A percentile compares a stretch with the other conserved stretches of the same genome.
Evolutionary conservation across 1,140 invertebrate genomes (phyloP).

Genomic region (Pteromalus puparum): DNA sequence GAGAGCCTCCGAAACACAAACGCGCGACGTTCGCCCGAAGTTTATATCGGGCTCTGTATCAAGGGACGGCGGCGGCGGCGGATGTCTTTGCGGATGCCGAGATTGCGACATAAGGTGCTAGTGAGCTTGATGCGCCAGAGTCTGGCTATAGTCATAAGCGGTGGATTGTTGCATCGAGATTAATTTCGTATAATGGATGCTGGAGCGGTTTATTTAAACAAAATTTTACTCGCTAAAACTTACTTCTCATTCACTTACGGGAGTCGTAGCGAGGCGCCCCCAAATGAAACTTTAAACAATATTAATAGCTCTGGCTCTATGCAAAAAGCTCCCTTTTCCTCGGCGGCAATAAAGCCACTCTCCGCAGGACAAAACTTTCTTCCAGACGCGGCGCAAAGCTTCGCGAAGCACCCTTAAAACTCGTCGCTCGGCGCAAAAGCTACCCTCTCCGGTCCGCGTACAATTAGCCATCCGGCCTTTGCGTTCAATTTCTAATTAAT

Average conservation of each 20-base stretch:
- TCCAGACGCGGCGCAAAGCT: not conserved
- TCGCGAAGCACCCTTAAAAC: not conserved
- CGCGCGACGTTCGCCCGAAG: not conserved
- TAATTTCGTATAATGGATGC: too few relatives aligned
- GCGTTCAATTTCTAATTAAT: conserved; percentile 54
- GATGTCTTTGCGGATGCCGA: not conserved
- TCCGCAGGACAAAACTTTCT: not conserved
- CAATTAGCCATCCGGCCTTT: conserved; percentile 37
- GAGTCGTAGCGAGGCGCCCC: too few relatives aligned
- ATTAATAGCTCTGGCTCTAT: not conserved
- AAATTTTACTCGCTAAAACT: too few relatives aligned
- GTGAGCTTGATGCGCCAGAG: too few relatives aligned
- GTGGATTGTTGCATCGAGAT: too few relatives aligned
- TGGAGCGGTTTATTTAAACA: too few relatives aligned
- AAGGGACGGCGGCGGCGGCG: not conserved
- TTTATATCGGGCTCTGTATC: not conserved
- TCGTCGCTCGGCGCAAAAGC: not conserved
- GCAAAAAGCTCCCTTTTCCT: not conserved
- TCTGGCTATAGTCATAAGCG: too few relatives aligned
- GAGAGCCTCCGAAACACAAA: not conserved
- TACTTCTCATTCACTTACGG: too few relatives aligned
- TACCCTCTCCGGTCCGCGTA: conserved; percentile 23
- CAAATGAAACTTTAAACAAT: not conserved
- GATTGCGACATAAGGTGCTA: too few relatives aligned
- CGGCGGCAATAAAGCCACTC: not conserved